These are phyloP conservation scores for Hydractinia symbiolongicarpus DNA, from an alignment of 30 jellyfish, hydroid and myxozoan species.

Conservation along the genomic window DNA sequence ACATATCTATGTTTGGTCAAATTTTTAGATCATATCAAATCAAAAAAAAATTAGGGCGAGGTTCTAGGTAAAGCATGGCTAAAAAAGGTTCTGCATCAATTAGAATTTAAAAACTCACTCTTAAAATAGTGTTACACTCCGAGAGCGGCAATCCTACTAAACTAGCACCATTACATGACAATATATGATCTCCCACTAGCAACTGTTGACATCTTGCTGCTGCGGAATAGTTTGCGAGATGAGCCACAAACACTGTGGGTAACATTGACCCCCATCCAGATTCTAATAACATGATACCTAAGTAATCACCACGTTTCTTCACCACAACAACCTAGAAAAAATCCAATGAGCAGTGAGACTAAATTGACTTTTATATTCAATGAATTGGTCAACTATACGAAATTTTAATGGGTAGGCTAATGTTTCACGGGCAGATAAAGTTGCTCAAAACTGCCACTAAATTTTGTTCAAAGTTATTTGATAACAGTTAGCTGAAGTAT, in stretches of 20 bases:
- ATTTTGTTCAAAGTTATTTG: too few species aligned
- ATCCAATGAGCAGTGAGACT: not conserved
- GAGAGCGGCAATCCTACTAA: constrained; percentile 94
- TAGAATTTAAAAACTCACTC: constrained; percentile 41
- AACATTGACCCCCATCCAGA: constrained; percentile 99
- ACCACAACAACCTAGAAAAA: constrained; percentile 59
- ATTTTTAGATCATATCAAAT: not conserved
- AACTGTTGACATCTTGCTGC: constrained; percentile 86
- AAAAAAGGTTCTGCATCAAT: not conserved
- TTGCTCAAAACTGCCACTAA: too few species aligned
- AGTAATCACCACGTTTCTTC: constrained; percentile 82
- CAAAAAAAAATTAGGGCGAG: too few species aligned
- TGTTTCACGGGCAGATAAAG: too few species aligned
- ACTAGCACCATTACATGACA: constrained; percentile 96
- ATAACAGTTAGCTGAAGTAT: too few species aligned
- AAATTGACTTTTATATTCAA: not conserved
- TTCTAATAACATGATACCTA: constrained; percentile 93
- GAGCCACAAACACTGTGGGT: constrained; percentile 97
- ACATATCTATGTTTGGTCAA: not conserved
- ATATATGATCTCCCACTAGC: constrained; percentile 91
- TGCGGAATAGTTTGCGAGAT: constrained; percentile 84
- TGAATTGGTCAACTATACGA: too few species aligned
- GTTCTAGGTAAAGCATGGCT: too few species aligned
- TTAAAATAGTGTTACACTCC: constrained; percentile 71
- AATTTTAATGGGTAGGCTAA: too few species aligned